Conservation (phyloP, 2,797 vertebrate species). For the Lithobates sylvaticus region DNA sequence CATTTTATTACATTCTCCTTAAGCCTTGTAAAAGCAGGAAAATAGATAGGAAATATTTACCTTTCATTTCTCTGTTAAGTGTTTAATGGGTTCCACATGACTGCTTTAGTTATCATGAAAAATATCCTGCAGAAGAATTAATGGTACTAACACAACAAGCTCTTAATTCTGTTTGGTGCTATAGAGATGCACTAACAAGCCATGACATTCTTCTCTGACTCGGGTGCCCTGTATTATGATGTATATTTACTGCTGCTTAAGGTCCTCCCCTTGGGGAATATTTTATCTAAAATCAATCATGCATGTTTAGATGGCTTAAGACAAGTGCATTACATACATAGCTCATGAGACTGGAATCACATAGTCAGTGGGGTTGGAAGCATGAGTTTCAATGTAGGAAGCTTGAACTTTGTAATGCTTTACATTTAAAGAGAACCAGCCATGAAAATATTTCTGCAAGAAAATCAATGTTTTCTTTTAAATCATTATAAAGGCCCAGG, state of each 20-base stretch:
- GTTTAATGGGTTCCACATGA: slow-evolving; percentile 52
- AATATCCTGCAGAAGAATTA: slow-evolving; percentile 35
- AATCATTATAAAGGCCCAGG: too few species aligned
- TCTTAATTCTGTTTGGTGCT: slow-evolving; percentile 4
- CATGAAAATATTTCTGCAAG: too few species aligned
- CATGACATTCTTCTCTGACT: not conserved
- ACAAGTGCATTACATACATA: not conserved
- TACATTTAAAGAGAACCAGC: not conserved
- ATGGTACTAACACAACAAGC: slow-evolving; percentile 25
- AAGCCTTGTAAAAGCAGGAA: slow-evolving; percentile 26
- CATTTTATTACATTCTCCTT: slow-evolving; percentile 47
- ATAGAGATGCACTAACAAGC: slow-evolving; percentile 7
- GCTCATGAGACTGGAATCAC: not conserved
- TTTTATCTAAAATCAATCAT: not conserved
- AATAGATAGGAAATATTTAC: slow-evolving; percentile 35
- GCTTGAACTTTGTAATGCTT: not conserved
- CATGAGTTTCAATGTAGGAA: not conserved
- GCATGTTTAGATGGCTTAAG: slow-evolving; percentile 5
- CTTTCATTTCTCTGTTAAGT: slow-evolving; percentile 10
- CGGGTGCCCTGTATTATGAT: slow-evolving; percentile 8
- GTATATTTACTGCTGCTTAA: not conserved
- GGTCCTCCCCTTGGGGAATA: not conserved
- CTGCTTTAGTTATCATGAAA: slow-evolving; percentile 51
- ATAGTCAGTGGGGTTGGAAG: not conserved
- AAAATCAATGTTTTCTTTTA: too few species aligned